Evolutionary conservation across 1,140 invertebrate genomes (phyloP).

Genomic region (Caenorhabditis tropicalis): DNA sequence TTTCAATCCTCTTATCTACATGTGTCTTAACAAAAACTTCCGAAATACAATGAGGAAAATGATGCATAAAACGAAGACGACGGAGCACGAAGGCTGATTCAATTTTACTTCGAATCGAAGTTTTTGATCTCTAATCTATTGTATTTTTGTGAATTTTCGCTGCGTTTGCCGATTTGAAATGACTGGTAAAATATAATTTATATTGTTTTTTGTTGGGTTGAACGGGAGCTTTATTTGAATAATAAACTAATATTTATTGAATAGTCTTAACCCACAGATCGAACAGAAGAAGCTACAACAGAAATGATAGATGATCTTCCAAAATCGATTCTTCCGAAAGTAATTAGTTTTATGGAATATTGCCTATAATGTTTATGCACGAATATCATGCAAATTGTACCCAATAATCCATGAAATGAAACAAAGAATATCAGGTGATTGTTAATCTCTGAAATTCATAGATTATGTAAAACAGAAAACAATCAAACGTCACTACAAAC

Average conservation of each 20-base stretch:
- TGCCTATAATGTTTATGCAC: neutral
- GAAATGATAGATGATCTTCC: neutral
- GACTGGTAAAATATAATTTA: neutral
- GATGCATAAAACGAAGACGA: constrained; percentile 25
- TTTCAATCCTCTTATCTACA: constrained; percentile 59
- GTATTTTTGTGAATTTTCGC: neutral
- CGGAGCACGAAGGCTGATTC: neutral
- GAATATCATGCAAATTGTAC: neutral
- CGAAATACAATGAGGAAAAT: constrained; percentile 52
- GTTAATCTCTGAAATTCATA: neutral
- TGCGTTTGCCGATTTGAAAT: constrained; percentile 25
- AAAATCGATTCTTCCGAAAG: neutral
- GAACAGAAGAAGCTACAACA: neutral
- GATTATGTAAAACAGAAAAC: neutral
- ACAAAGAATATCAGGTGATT: neutral
- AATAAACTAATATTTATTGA: neutral
- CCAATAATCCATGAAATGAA: neutral
- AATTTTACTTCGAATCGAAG: constrained; percentile 26
- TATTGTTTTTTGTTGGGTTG: neutral
- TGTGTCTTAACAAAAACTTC: constrained; percentile 60
- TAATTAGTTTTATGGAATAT: neutral
- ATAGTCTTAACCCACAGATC: neutral
- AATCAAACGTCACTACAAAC: neutral
- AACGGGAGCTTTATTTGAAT: constrained; percentile 19
- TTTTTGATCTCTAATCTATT: neutral